These are phyloP conservation scores for Sinohyriopsis cumingii DNA, from an alignment of 2,888 invertebrate genomes.

Conservation along the genomic window DNA sequence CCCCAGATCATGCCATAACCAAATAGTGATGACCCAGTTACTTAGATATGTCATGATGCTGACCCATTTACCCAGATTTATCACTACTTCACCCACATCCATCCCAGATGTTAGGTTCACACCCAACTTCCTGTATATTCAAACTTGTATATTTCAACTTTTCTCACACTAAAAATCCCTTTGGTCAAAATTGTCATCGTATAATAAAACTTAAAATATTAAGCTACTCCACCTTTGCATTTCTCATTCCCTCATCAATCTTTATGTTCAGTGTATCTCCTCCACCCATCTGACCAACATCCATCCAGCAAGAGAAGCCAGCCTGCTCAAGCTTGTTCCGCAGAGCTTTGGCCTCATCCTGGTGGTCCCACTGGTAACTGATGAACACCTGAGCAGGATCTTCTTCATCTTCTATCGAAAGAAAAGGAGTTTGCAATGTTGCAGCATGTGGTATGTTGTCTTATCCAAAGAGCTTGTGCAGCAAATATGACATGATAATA, in stretches of 20 bases:
- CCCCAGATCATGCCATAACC: too few species aligned
- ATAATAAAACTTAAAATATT: too few species aligned
- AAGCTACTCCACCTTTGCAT: slow-evolving; percentile 64
- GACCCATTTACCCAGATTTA: too few species aligned
- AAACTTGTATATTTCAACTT: too few species aligned
- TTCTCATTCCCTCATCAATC: slow-evolving; percentile 72
- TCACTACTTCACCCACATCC: too few species aligned
- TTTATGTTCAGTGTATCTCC: slow-evolving; percentile 71
- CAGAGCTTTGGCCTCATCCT: slow-evolving; percentile 69
- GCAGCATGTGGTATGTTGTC: neutral
- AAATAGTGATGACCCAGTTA: too few species aligned
- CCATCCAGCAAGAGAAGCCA: slow-evolving; percentile 73
- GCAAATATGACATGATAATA: neutral
- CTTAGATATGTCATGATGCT: too few species aligned
- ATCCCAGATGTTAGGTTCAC: too few species aligned
- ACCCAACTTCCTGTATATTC: too few species aligned
- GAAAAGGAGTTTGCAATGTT: neutral
- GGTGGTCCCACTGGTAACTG: slow-evolving; percentile 73
- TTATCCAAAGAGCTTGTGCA: neutral
- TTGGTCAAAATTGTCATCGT: too few species aligned
- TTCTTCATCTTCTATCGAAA: slow-evolving; percentile 38
- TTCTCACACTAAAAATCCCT: too few species aligned
- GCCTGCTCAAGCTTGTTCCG: slow-evolving; percentile 69
- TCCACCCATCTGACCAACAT: slow-evolving; percentile 72
- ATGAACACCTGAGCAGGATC: slow-evolving; percentile 71